These are phyloP conservation scores for Leptopterna dolabrata DNA, from an alignment of 2,888 invertebrate genomes.

Conservation along the genomic window DNA sequence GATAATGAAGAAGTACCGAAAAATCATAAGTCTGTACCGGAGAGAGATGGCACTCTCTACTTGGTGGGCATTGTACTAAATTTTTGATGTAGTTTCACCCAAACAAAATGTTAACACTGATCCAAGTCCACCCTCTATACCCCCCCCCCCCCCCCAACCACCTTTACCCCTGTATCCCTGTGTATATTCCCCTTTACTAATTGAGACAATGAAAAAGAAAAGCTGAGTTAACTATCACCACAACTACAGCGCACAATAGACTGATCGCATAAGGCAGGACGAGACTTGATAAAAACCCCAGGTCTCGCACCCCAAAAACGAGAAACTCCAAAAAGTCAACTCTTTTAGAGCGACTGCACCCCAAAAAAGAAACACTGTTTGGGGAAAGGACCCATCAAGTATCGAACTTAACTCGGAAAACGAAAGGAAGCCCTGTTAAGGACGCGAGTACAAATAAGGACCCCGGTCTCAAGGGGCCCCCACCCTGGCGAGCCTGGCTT, in stretches of 20 bases:
- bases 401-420: slow-evolving; percentile 14
- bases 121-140: no score
- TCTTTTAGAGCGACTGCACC: not conserved
- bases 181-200: no score
- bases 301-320: not conserved
- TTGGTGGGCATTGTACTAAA: no score
- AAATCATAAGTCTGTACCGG: no score
- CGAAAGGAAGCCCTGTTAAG: slow-evolving; percentile 34
- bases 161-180: no score
- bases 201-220: not conserved
- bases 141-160: no score
- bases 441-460: slow-evolving; percentile 45
- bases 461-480: slow-evolving; percentile 32
- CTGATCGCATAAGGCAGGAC: not conserved
- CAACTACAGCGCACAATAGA: not conserved
- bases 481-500: slow-evolving; percentile 13
- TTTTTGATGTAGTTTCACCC: no score
- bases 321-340: not conserved
- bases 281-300: not conserved
- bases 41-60: no score
- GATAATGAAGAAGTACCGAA: no score
- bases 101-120: no score
- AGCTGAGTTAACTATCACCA: not conserved
- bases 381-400: slow-evolving; percentile 38
- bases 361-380: slow-evolving; percentile 16